Percentiles rank a stretch among this genome's conserved stretches.
phyloP scores from a whole-genome alignment of 2,113 vertebrate genomes.

The Ploceus nigricollis region DNA sequence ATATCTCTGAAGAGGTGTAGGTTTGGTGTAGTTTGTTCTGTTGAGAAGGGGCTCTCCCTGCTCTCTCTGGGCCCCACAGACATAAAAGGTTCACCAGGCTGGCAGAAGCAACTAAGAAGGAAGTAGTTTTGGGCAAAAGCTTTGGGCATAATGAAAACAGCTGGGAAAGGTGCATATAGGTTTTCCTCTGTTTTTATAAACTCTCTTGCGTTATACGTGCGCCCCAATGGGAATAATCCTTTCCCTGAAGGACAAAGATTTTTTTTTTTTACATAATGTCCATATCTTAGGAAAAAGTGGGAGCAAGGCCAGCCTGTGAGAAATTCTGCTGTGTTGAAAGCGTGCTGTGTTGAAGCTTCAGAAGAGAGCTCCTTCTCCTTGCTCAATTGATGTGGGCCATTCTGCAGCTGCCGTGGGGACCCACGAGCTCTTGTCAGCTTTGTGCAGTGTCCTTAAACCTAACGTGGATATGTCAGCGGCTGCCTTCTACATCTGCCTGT shows the following conservation, averaged over 20 bases:
- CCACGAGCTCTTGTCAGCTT: neutral
- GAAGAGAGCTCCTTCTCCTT: neutral
- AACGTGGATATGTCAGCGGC: accelerated
- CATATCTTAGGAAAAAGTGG: neutral
- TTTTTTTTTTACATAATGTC: neutral
- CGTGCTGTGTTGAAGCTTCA: neutral
- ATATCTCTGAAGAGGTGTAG: neutral
- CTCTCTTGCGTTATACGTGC: neutral
- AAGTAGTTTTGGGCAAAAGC: neutral
- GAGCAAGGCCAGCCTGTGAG: neutral
- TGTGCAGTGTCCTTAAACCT: neutral
- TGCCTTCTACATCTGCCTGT: accelerated
- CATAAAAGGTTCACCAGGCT: neutral
- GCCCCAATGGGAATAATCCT: neutral
- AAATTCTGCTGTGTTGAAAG: neutral
- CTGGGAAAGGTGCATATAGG: neutral
- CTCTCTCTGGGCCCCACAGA: neutral
- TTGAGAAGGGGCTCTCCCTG: neutral
- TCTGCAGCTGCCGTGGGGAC: neutral
- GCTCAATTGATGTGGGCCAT: neutral
- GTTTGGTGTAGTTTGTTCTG: neutral
- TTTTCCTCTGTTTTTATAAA: neutral
- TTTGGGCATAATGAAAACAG: neutral
- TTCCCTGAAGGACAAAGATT: neutral
- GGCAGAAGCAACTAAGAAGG: neutral